phyloP scores from a whole-genome alignment of 2,888 invertebrate species.

The Junonia oenone region DNA sequence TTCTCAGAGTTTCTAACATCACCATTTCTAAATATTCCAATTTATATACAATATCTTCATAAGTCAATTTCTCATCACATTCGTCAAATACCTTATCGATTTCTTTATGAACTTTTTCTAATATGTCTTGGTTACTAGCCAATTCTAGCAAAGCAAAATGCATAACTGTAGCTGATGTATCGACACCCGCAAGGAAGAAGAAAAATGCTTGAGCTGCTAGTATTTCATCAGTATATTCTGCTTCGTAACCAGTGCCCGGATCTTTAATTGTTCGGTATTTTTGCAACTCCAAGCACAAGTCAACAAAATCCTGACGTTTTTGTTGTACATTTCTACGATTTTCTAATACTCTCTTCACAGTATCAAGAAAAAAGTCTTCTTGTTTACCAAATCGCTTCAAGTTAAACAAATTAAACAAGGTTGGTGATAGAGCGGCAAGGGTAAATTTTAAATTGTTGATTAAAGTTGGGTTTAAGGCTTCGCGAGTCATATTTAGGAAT shows the following conservation, averaged over 20 bases:
- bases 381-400: constrained; percentile 30
- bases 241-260: constrained; percentile 25
- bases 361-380: constrained; percentile 33
- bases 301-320: constrained; percentile 35
- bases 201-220: constrained; percentile 66
- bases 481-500: constrained; percentile 41
- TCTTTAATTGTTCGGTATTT: constrained; percentile 29
- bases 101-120: constrained; percentile 42
- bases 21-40: constrained; percentile 53
- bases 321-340: constrained; percentile 20
- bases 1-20: constrained; percentile 57
- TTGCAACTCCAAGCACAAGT: constrained; percentile 34
- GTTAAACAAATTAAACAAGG: constrained; percentile 30
- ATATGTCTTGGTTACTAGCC: constrained; percentile 46
- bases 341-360: constrained; percentile 30
- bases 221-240: constrained; percentile 40
- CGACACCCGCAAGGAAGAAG: constrained; percentile 62
- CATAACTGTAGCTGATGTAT: constrained; percentile 53
- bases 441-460: constrained; percentile 38
- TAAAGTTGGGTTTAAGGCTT: constrained; percentile 33
- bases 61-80: constrained; percentile 42
- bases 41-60: constrained; percentile 45
- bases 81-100: constrained; percentile 44
- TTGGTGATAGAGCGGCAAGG: constrained; percentile 29
- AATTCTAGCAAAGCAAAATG: constrained; percentile 48